These are phyloP conservation scores for Pteromalus puparum DNA, from an alignment of 1,140 invertebrate species.

Conservation along the genomic window DNA sequence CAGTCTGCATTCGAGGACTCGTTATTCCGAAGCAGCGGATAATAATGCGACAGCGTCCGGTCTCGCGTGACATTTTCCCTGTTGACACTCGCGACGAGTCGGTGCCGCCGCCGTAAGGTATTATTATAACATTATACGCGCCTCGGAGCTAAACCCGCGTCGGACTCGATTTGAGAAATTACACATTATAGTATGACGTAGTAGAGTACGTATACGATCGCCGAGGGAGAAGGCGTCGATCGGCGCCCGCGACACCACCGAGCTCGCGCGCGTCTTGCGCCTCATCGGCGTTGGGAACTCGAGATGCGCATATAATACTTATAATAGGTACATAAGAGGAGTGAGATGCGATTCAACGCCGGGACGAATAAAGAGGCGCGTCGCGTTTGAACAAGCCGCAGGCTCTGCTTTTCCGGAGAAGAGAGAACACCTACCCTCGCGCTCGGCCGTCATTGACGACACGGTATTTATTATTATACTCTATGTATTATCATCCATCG, in stretches of 20 bases:
- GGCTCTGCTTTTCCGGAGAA: too few relatives aligned
- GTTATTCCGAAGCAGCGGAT: too few relatives aligned
- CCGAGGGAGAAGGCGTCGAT: not conserved
- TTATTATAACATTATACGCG: not conserved
- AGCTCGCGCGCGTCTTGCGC: not conserved
- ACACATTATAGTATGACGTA: not conserved
- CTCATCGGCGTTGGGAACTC: not conserved
- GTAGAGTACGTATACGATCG: not conserved
- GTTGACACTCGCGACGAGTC: not conserved
- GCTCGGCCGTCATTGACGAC: not conserved
- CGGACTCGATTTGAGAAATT: not conserved
- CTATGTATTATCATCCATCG: not conserved
- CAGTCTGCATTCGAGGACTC: conserved; percentile 38
- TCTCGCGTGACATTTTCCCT: not conserved
- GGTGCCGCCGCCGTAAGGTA: not conserved
- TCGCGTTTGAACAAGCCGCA: too few relatives aligned
- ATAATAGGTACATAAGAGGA: too few relatives aligned
- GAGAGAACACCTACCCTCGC: too few relatives aligned
- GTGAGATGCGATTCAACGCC: too few relatives aligned
- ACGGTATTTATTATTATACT: too few relatives aligned
- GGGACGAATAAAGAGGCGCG: too few relatives aligned
- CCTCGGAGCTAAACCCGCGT: not conserved
- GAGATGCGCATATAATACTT: too few relatives aligned
- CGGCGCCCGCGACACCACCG: not conserved
- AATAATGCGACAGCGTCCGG: too few relatives aligned